phyloP scores from a whole-genome alignment of 2,797 vertebrate species.

The Cichlasoma orientale region DNA sequence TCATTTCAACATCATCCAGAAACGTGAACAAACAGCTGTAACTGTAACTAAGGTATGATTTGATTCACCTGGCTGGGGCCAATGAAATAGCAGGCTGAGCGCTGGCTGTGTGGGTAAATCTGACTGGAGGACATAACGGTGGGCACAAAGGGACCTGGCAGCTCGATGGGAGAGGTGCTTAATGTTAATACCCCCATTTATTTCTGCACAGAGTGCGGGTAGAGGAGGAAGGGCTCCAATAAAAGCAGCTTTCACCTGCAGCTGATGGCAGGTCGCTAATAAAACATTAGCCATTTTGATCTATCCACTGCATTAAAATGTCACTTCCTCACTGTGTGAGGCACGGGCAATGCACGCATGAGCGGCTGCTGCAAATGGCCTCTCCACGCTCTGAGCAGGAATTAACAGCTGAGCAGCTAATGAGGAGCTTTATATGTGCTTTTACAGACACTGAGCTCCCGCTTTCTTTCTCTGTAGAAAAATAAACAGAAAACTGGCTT shows the following conservation, averaged over 20 bases:
- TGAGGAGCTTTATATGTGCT: constrained; percentile 36
- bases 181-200: constrained; percentile 77
- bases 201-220: constrained; percentile 39
- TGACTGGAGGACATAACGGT: constrained; percentile 57
- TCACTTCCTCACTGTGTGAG: constrained; percentile 65
- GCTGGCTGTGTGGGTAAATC: constrained; percentile 39
- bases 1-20: constrained; percentile 12
- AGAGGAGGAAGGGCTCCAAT: constrained; percentile 47
- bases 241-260: constrained; percentile 71
- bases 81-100: constrained; percentile 16
- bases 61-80: constrained; percentile 21
- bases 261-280: constrained; percentile 61
- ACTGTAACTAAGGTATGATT: constrained; percentile 16
- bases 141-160: constrained; percentile 11
- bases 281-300: constrained; percentile 76
- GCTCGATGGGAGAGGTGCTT: constrained; percentile 63
- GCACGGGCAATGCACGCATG: constrained; percentile 33
- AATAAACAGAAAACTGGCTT: constrained; percentile 1
- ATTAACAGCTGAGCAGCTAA: constrained; percentile 40
- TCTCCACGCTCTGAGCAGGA: constrained; percentile 20
- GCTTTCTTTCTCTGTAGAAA: neutral
- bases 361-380: constrained; percentile 35
- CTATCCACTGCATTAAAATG: constrained; percentile 63
- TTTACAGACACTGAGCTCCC: neutral
- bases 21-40: constrained; percentile 20